Evolutionary conservation across 2,888 invertebrate species (phyloP), one percentile per base, ranked within the genome.

Genomic region (Tortrix viridana): DNA sequence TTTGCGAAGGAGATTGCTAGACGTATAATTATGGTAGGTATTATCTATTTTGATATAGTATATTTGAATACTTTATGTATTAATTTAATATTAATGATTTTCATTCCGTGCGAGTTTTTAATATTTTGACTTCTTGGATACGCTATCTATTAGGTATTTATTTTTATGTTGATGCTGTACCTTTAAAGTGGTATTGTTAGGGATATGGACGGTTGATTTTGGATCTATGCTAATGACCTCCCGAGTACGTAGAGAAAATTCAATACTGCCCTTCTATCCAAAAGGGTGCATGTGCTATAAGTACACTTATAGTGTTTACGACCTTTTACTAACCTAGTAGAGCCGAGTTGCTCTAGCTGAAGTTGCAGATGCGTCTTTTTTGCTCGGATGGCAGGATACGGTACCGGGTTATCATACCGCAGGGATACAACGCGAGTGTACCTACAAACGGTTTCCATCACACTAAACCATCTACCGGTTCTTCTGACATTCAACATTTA

Each of bases 91-190:
- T 57, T 62, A 85, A 82, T 82, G 78, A 82, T 81, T 86, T 90
- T 88, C 91, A 91, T 91, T 92, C 91, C 91, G 89, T 88, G 85
- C 78, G 83, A 84, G 84, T 84, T 86, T 82, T 84, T 80, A 75
- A 76, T 79, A 69, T 76, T 74, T 61, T 58, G 64, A 68, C 60
- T 60, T 63, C 61, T 58, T 63, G 58, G 47, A 57, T 53, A 50
- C 53, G 53, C 53, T 61, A 50, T 58, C 53, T 61, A 50, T 58
- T 59, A 66, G 69, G 72, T 73, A 73, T 68, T 73, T 72, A 69
- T 70, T 70, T 59, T 53, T 53, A 84, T 83, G 85, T 77, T 83
- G 83, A 84, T 84, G 84, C 81, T 81, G 84, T 88, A 82, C 83
- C 82, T 86, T 85, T 72, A 78, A 74, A 71, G 70, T 71, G 77